Evolutionary conservation across 2,113 vertebrate genomes (phyloP).

Genomic region (Psilopsiagon aurifrons): DNA sequence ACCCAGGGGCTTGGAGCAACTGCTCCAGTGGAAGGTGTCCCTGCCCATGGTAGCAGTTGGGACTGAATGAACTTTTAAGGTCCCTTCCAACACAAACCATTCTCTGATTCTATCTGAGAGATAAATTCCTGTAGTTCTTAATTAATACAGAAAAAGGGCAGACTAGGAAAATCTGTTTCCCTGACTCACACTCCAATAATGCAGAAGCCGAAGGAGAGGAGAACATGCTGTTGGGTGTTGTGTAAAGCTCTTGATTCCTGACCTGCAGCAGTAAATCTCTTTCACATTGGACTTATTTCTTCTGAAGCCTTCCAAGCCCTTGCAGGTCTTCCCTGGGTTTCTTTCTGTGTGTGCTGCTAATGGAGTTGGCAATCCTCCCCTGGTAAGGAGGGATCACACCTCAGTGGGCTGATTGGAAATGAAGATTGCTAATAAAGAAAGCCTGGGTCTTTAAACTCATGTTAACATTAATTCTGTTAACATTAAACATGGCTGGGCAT

Average conservation of each 20-base stretch:
- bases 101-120: background rate
- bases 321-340: conserved; percentile 8
- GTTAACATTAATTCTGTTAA: conserved; percentile 54
- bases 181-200: background rate
- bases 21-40: background rate
- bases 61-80: background rate
- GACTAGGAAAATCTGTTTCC: background rate
- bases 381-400: conserved; percentile 16
- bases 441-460: conserved; percentile 32
- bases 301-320: background rate
- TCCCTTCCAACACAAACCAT: background rate
- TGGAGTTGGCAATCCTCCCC: conserved; percentile 26
- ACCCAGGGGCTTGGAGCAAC: background rate
- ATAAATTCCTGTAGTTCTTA: background rate
- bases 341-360: background rate
- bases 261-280: conserved; percentile 35
- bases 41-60: background rate
- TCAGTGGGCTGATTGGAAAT: conserved; percentile 2
- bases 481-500: background rate
- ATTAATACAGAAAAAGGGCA: background rate
- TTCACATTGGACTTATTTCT: conserved; percentile 5
- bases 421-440: conserved; percentile 59
- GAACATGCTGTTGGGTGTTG: background rate
- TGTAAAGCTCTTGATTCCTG: conserved; percentile 42
- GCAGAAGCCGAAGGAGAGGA: background rate